Base-by-base conservation (phyloP, 2,888 invertebrate genomes). In the Lampropteryx suffumata region DNA sequence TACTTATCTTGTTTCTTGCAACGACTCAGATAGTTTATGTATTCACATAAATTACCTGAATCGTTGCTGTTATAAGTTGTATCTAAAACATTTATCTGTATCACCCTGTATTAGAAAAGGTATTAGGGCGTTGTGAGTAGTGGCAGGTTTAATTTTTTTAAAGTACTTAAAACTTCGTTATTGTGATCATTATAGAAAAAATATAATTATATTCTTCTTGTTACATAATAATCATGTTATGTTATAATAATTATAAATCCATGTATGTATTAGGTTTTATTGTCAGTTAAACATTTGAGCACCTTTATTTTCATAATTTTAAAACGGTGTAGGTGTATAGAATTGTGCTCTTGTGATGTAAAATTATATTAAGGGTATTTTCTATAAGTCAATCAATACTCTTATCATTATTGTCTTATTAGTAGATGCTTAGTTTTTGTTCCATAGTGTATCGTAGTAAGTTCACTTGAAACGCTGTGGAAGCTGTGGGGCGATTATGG, bases 291-390 rank as follows among this genome's bases (percentile, higher is more conserved):
- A 37, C 37, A 36, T 36, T 51, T 46, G 6, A 24, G 39, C 41
- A 40, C 33, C 47, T 43, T 43, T 36, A 28, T 49, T 57, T n/a
- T 43, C 9, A 42, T 40, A 8, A 28, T 28, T 50, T 14, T 8
- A 36, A 21, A 36, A 29, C 7, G 24, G 41, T 46, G 50, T 43
- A 54, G 40, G 47, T 55, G 47, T 47, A 46, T 50, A 55, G 39
- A 43, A 33, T 35, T 36, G 28, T 33, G 40, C 35, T 48, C 44
- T 48, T 44, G 45, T 41, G 26, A 43, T 37, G 28, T 39, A 5
- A 7, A 11, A 41, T 36, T 30, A 12, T 28, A 30, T 9, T 37
- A 43, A 34, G 34, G 21, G 7, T 41, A 9, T 40, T 34, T 11
- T 46, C 10, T 3, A 21, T 26, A 17, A 17, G 4, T 17, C 4